phyloP scores from a whole-genome alignment of 2,888 invertebrate species.

The Epinotia nisella region DNA sequence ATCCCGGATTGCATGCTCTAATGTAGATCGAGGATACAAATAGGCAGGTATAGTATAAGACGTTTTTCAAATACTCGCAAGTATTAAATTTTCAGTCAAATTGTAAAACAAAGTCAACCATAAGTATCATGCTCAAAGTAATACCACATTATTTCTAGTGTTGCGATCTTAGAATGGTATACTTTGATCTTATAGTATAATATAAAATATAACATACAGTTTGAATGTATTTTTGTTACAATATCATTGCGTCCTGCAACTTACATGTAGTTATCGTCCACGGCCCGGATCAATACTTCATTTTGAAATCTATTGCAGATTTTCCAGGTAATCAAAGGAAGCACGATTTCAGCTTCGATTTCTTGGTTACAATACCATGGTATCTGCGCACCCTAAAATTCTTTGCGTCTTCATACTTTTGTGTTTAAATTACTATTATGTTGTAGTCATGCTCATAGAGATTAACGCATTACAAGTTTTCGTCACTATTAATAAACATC shows the following conservation, averaged over 20 bases:
- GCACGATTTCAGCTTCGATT: conserved; percentile 8
- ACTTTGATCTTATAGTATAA: background rate
- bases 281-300: conserved; percentile 13
- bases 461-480: background rate
- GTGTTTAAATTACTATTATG: conserved; percentile 1
- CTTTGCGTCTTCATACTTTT: conserved; percentile 3
- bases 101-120: background rate
- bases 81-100: background rate
- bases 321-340: conserved; percentile 13
- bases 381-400: conserved; percentile 4
- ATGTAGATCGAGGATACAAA: background rate
- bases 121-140: background rate
- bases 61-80: background rate
- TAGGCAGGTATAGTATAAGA: too few relatives aligned
- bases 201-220: background rate
- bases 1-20: too few relatives aligned
- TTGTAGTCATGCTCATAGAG: conserved; percentile 1
- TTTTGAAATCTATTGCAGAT: conserved; percentile 6
- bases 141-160: background rate
- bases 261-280: conserved; percentile 11
- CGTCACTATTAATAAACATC: background rate
- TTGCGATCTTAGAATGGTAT: background rate
- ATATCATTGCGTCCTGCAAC: conserved; percentile 18
- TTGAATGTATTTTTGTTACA: conserved; percentile 7
- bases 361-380: conserved; percentile 4